Evolutionary conservation across 1,140 invertebrate genomes (phyloP).

Genomic region (Eumeta japonica): DNA sequence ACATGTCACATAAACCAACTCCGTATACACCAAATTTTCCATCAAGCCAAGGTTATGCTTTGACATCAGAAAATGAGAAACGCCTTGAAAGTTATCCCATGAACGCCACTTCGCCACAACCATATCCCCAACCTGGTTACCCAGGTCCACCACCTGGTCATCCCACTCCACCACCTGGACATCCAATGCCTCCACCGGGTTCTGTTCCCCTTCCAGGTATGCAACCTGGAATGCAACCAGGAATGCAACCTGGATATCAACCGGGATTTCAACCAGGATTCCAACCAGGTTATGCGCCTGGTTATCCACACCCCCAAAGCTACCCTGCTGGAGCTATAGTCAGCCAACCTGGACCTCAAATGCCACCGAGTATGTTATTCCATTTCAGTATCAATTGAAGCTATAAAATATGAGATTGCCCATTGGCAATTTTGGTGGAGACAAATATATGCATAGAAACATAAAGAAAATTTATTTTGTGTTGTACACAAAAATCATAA

Average conservation of each 20-base stretch:
- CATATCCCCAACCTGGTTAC: conserved; percentile 30
- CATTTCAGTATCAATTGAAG: no score
- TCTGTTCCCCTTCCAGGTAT: conserved; percentile 39
- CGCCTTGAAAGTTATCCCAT: conserved; percentile 32
- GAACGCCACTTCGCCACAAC: no score
- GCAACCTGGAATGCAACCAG: conserved; percentile 32
- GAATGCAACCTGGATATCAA: conserved; percentile 32
- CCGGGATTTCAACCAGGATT: conserved; percentile 33
- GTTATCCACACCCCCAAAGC: conserved; percentile 26
- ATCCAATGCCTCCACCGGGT: conserved; percentile 29
- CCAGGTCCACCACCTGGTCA: conserved; percentile 25
- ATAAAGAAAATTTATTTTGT: no score
- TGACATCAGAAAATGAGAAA: conserved; percentile 27
- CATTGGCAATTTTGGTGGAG: no score
- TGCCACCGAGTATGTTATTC: conserved; percentile 25
- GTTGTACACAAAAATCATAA: no score
- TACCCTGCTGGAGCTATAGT: conserved; percentile 31
- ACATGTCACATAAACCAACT: conserved; percentile 40
- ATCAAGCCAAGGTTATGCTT: conserved; percentile 32
- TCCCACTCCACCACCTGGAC: conserved; percentile 17
- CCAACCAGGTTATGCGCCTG: conserved; percentile 19
- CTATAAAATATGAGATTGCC: no score
- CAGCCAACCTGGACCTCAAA: conserved; percentile 39
- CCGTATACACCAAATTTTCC: conserved; percentile 49
- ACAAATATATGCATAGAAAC: no score